Conservation (phyloP, 1,140 invertebrate species). For the Leptonema lineaticorne region DNA sequence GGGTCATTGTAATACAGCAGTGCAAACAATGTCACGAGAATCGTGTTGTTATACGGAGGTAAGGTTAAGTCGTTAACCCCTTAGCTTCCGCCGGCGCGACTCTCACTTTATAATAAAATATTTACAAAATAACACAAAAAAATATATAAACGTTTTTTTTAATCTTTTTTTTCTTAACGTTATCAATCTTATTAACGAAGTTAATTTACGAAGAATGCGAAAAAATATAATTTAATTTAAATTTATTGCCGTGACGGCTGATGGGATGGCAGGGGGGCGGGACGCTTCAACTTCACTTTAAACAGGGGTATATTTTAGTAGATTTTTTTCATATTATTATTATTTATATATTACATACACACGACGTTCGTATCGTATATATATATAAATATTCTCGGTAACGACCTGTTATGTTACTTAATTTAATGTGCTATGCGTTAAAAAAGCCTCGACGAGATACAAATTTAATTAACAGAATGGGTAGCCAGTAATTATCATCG, state of each 20-base stretch:
- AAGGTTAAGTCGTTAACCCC: background rate
- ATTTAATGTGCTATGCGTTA: slow-evolving; percentile 28
- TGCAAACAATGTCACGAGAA: background rate
- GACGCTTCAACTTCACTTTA: slow-evolving; percentile 17
- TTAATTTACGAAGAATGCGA: slow-evolving; percentile 28
- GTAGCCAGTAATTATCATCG: slow-evolving; percentile 22
- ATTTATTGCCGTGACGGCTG: slow-evolving; percentile 34
- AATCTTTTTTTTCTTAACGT: background rate
- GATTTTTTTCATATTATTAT: background rate
- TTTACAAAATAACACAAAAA: background rate
- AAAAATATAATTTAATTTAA: slow-evolving; percentile 35
- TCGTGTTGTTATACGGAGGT: background rate
- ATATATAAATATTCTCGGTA: slow-evolving; percentile 11
- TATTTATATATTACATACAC: background rate
- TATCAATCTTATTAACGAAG: slow-evolving; percentile 15
- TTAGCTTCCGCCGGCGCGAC: background rate
- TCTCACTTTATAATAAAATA: too few species aligned
- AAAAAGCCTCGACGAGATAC: slow-evolving; percentile 22
- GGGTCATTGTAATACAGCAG: background rate
- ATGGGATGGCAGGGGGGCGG: slow-evolving; percentile 32
- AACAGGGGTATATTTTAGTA: slow-evolving; percentile 29
- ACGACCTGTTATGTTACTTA: slow-evolving; percentile 31
- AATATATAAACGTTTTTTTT: background rate
- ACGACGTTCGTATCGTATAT: background rate
- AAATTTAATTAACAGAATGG: slow-evolving; percentile 30